These are phyloP conservation scores for Micronycteris hirsuta DNA, from an alignment of 2,113 vertebrate genomes.

Conservation along the genomic window DNA sequence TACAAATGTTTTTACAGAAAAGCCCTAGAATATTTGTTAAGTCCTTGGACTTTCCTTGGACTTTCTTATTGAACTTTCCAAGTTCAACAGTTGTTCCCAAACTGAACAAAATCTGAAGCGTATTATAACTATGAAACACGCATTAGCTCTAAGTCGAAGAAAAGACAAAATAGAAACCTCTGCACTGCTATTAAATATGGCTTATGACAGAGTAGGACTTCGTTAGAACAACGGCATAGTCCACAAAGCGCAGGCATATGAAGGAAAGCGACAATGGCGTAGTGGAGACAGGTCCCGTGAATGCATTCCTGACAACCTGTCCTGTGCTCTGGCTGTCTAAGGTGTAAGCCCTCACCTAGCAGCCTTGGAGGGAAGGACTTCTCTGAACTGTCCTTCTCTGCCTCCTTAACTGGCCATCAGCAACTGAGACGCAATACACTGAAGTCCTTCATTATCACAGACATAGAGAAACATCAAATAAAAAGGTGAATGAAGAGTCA, in stretches of 20 bases:
- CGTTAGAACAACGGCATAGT: accelerated
- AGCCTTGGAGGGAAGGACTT: neutral
- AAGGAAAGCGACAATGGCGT: accelerated
- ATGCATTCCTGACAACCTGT: accelerated
- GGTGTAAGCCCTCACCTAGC: accelerated
- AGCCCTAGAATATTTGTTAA: neutral
- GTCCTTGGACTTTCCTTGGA: neutral
- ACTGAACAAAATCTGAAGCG: neutral
- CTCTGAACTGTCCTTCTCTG: too few relatives aligned
- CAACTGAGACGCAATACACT: neutral
- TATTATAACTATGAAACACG: neutral
- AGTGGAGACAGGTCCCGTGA: neutral
- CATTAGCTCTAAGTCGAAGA: neutral
- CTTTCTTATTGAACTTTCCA: neutral
- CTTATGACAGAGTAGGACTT: neutral
- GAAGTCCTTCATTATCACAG: neutral
- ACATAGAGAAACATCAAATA: neutral
- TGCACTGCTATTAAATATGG: neutral
- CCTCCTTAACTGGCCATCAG: neutral
- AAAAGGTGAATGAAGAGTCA: neutral
- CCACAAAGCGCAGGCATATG: neutral
- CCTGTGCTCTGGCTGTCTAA: accelerated
- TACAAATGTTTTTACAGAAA: neutral
- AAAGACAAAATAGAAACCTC: neutral
- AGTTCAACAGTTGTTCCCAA: neutral